phyloP scores from a whole-genome alignment of 2,797 vertebrate genomes.

The Acanthopagrus latus region DNA sequence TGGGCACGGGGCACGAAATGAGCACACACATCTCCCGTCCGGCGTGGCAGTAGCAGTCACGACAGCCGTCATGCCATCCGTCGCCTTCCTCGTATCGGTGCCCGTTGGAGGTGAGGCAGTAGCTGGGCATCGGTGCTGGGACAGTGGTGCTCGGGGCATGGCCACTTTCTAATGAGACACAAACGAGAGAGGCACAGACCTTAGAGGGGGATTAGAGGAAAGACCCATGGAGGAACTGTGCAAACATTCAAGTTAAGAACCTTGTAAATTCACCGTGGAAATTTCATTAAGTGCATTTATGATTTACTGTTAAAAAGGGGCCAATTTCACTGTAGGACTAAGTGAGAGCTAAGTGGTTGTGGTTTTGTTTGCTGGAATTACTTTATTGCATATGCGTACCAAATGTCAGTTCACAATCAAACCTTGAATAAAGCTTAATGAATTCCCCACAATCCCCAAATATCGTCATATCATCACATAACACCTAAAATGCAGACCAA shows the following conservation, averaged over 20 bases:
- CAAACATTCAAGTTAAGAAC: constrained; percentile 3
- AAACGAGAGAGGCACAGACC: constrained; percentile 26
- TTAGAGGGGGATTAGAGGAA: constrained; percentile 2
- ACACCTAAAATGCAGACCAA: background rate
- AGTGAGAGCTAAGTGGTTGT: constrained; percentile 17
- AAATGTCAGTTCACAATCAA: constrained; percentile 33
- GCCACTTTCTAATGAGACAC: constrained; percentile 74
- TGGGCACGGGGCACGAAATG: constrained; percentile 86
- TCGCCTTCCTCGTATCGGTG: constrained; percentile 83
- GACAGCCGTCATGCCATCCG: constrained; percentile 88
- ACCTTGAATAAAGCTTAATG: constrained; percentile 33
- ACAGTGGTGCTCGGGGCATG: constrained; percentile 66
- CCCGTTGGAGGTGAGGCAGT: constrained; percentile 84
- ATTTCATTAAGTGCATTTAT: constrained; percentile 52
- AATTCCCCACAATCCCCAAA: background rate
- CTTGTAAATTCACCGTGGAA: constrained; percentile 42
- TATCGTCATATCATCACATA: background rate
- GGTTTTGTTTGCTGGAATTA: constrained; percentile 16
- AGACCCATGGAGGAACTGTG: constrained; percentile 6
- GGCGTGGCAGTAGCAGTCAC: constrained; percentile 87
- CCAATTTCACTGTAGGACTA: constrained; percentile 45
- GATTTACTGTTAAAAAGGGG: constrained; percentile 45
- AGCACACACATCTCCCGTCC: constrained; percentile 90
- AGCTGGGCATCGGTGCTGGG: constrained; percentile 56
- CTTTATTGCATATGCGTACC: constrained; percentile 12